phyloP scores from a whole-genome alignment of 1,140 invertebrate genomes.

The Caerostris darwini region DNA sequence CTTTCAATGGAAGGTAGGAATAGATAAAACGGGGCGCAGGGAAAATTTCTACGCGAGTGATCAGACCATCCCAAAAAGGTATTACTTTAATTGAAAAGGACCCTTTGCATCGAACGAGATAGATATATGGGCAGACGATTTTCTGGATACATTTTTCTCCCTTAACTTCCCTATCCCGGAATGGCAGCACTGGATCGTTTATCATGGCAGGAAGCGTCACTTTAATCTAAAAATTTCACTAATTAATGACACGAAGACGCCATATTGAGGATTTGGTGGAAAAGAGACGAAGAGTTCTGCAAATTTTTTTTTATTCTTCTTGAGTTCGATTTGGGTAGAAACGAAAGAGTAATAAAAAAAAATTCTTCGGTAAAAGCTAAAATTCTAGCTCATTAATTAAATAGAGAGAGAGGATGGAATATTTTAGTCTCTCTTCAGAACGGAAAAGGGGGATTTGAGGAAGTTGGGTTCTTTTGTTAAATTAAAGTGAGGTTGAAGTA shows the following conservation, averaged over 20 bases:
- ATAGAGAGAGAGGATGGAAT: background rate
- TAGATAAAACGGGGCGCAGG: background rate
- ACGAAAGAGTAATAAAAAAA: background rate
- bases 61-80: background rate
- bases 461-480: conserved; percentile 14
- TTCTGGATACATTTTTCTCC: conserved; percentile 13
- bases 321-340: background rate
- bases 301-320: background rate
- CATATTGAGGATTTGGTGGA: conserved; percentile 27
- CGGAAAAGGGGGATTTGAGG: background rate
- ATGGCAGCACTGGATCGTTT: conserved; percentile 38
- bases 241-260: conserved; percentile 63
- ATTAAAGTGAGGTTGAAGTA: conserved; percentile 48
- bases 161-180: conserved; percentile 10
- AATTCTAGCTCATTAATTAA: conserved; percentile 60
- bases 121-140: background rate
- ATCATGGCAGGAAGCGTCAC: conserved; percentile 29
- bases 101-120: background rate
- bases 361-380: background rate
- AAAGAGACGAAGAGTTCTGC: background rate
- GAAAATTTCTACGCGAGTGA: conserved; percentile 25
- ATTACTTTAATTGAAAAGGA: conserved; percentile 26
- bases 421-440: conserved; percentile 29
- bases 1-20: conserved; percentile 15
- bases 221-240: conserved; percentile 58